A percentile compares a stretch with the other conserved stretches of the same genome.
Evolutionary conservation across 2,888 invertebrate genomes (phyloP).

Genomic region (Drosophila subquinaria): DNA sequence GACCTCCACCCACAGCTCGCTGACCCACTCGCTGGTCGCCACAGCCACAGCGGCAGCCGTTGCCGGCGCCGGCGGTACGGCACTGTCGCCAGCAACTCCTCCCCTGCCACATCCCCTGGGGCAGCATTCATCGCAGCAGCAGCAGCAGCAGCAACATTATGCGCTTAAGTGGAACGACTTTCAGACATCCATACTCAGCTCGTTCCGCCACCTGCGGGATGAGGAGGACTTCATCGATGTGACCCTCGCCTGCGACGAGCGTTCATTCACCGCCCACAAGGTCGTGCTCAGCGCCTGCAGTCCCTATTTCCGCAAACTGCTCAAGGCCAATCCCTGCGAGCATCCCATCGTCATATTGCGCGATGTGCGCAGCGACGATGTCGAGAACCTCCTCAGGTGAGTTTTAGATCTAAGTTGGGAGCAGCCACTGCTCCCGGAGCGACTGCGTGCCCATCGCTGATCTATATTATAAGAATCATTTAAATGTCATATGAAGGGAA

Average conservation of each 20-base stretch:
- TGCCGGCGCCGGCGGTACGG: slow-evolving; percentile 60
- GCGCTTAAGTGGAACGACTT: slow-evolving; percentile 98
- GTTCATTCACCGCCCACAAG: slow-evolving; percentile 96
- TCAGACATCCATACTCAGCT: slow-evolving; percentile 95
- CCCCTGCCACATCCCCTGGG: slow-evolving; percentile 53
- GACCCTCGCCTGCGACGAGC: slow-evolving; percentile 95
- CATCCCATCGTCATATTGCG: slow-evolving; percentile 95
- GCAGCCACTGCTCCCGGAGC: too few species aligned
- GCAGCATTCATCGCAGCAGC: slow-evolving; percentile 71
- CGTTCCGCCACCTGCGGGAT: slow-evolving; percentile 94
- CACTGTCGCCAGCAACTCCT: slow-evolving; percentile 70
- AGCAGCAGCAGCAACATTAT: slow-evolving; percentile 89
- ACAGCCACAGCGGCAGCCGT: slow-evolving; percentile 58
- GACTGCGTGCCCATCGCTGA: too few species aligned
- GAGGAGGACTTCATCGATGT: slow-evolving; percentile 97
- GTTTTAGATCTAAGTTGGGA: slow-evolving; percentile 17
- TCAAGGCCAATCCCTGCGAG: slow-evolving; percentile 96
- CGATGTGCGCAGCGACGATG: slow-evolving; percentile 94
- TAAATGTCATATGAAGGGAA: too few species aligned
- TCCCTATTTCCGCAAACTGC: slow-evolving; percentile 94
- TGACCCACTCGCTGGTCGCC: slow-evolving; percentile 56
- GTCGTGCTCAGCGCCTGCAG: slow-evolving; percentile 96
- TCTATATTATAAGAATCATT: too few species aligned
- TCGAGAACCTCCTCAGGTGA: slow-evolving; percentile 93
- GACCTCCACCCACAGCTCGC: slow-evolving; percentile 86